Base-by-base conservation (phyloP, 2,797 vertebrate species). In the Malacoctenus gilli region DNA sequence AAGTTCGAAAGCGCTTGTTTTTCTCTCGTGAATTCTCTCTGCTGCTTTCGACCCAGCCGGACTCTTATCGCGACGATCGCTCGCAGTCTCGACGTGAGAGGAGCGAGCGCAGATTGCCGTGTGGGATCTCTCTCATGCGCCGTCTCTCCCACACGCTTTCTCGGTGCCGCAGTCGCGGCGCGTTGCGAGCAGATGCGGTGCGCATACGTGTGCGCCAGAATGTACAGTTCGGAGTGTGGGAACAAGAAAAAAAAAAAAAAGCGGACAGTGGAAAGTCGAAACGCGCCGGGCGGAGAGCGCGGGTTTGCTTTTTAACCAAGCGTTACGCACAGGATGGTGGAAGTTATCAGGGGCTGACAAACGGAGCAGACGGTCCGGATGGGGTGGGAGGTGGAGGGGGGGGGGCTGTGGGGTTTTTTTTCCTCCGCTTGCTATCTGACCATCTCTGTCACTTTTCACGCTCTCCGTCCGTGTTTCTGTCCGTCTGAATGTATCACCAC, bases 201-300 rank as follows among this genome's bases (percentile, higher is more conserved):
- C n/a, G 6, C 77, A 82, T 54, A 79, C 59, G 72, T 74, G 72
- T 74, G 72, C 60, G 69, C 69, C 79, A 86, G n/a, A 87, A 85
- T 64, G 84, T 75, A 66, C 63, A 75, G 58, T 70, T 70, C 15
- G 59, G 62, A 59, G 61, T 85, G 87, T 86, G 89, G 74, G 83
- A 81, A 83, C 68, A 39, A 4, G 48, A 68, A n/a, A n/a, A n/a
- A n/a, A n/a, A n/a, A n/a, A n/a, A n/a, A n/a, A n/a, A n/a, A n/a
- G n/a, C n/a, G 69, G 72, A 67, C 70, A 72, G 67, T 61, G 77
- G 74, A 80, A 72, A 80, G 25, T 75, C 56, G 52, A 34, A 74
- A 52, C 59, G 80, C 57, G 59, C 41, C 37, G 60, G 69, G 60
- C 60, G 22, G 14, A 60, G 62, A 50, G 72, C 21, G 65, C 63